Conservation (phyloP, 2,797 vertebrate genomes). For the Brachyrhaphis roseni region DNA sequence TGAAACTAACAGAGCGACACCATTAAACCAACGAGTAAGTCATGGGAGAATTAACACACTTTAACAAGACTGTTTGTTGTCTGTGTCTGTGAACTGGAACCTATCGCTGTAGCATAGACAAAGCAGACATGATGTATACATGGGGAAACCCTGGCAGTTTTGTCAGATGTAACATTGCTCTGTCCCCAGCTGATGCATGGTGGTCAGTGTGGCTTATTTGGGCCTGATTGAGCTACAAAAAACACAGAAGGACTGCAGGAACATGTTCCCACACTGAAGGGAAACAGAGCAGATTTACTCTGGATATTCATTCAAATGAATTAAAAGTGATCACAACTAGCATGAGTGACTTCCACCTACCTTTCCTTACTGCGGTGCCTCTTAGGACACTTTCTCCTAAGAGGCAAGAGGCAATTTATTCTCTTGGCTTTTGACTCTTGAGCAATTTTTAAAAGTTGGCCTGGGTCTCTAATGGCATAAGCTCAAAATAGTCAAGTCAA, state of each 20-base stretch:
- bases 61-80: constrained; percentile 74
- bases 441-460: constrained; percentile 2
- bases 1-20: constrained; percentile 60
- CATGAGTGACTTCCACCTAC: not conserved
- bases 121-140: constrained; percentile 78
- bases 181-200: constrained; percentile 53
- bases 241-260: constrained; percentile 58
- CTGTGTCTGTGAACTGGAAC: constrained; percentile 74
- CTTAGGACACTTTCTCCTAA: not conserved
- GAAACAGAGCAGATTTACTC: constrained; percentile 45
- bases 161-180: constrained; percentile 49
- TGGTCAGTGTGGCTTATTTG: constrained; percentile 59
- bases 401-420: not conserved
- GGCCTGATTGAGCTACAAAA: constrained; percentile 58
- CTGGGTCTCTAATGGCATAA: not conserved
- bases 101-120: constrained; percentile 74
- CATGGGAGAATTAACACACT: constrained; percentile 74
- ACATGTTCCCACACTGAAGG: constrained; percentile 62
- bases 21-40: constrained; percentile 61
- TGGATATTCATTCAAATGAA: constrained; percentile 35
- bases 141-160: constrained; percentile 56
- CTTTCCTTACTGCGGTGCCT: constrained; percentile 1
- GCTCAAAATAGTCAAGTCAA: not conserved
- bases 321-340: constrained; percentile 16
- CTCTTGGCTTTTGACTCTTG: constrained; percentile 12